A percentile compares a stretch with the other conserved stretches of the same genome.
Evolutionary conservation across 2,797 vertebrate genomes (phyloP).

Genomic region (Picus viridis): DNA sequence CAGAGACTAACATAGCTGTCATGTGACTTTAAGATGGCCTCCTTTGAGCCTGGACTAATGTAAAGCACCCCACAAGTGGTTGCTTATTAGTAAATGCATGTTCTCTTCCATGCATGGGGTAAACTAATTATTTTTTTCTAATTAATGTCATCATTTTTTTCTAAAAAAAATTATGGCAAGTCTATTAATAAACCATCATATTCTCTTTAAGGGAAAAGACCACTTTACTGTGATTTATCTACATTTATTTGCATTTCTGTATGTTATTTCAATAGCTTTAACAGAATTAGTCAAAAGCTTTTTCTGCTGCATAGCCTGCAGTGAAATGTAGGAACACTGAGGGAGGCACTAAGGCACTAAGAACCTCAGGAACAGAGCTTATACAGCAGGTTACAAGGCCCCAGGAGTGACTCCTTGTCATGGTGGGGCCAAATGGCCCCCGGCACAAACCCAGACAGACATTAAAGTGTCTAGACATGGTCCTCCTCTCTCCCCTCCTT

Average conservation of each 20-base stretch:
- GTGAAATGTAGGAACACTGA: constrained; percentile 31
- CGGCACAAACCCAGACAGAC: no score
- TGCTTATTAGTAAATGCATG: neutral
- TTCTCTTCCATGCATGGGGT: neutral
- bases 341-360: neutral
- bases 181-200: neutral
- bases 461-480: no score
- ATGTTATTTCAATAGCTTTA: constrained; percentile 11
- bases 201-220: neutral
- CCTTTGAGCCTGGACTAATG: neutral
- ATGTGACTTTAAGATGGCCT: constrained; percentile 18
- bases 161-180: neutral
- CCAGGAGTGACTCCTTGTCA: neutral
- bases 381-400: constrained; percentile 26
- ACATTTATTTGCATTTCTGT: constrained; percentile 38
- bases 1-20: constrained; percentile 31
- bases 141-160: neutral
- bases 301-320: constrained; percentile 16
- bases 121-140: neutral
- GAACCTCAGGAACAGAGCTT: constrained; percentile 37
- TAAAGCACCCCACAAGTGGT: neutral
- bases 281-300: constrained; percentile 43
- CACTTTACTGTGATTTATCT: neutral
- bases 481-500: no score
- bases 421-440: no score